phyloP scores from a whole-genome alignment of 2,113 vertebrate genomes.

The Mystacornis crossleyi region DNA sequence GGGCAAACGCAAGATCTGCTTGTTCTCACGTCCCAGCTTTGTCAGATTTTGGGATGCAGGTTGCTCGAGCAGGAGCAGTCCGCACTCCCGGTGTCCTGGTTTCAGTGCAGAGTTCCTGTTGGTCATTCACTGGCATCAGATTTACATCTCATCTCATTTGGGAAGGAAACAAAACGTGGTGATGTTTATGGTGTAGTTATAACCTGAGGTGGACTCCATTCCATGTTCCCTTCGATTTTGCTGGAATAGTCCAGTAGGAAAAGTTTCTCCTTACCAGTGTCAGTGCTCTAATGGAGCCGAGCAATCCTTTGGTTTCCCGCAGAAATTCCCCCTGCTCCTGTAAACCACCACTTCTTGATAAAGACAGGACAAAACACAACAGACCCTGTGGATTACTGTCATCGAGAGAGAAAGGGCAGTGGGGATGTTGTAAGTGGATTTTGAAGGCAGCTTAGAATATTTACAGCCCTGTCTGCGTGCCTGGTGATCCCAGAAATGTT shows the following conservation, averaged over 20 bases:
- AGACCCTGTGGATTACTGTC: neutral
- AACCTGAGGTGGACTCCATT: fast-evolving
- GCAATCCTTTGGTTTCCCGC: fast-evolving
- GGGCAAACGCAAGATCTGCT: fast-evolving
- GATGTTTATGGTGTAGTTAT: fast-evolving
- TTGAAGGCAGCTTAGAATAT: neutral
- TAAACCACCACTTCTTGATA: neutral
- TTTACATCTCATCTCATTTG: fast-evolving
- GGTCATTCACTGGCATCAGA: fast-evolving
- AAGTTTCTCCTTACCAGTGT: neutral
- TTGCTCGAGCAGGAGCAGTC: fast-evolving
- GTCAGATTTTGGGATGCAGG: neutral
- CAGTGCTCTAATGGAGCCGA: fast-evolving
- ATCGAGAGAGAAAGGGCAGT: neutral
- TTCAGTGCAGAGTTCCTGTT: fast-evolving
- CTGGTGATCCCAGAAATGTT: neutral
- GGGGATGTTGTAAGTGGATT: neutral
- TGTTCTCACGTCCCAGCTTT: neutral
- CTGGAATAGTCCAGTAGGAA: fast-evolving
- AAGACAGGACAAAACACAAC: neutral
- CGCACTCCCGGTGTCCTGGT: fast-evolving
- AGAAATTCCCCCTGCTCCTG: neutral
- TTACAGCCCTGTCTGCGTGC: neutral
- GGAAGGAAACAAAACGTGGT: neutral
- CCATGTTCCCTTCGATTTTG: fast-evolving